Evolutionary conservation across 1,140 invertebrate species (phyloP), one percentile per base, ranked within the genome.

Genomic region (Drosophila tropicalis): DNA sequence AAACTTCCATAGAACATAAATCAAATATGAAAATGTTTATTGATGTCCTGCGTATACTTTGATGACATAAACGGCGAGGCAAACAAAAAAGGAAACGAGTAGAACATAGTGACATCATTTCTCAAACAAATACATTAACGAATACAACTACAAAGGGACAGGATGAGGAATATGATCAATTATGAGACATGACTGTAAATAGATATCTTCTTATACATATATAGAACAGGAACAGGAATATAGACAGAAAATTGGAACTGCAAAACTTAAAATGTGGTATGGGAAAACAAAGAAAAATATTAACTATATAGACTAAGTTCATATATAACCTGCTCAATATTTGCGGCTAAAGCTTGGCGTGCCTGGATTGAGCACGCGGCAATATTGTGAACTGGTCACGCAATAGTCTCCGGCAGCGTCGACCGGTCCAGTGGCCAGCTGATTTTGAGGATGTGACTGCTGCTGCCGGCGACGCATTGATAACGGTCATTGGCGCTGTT

Each of bases 301-400:
- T 51, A 61, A 56, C n/a, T 55, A 56, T 34, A 19, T 29, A 29
- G 29, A 17, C 12, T 29, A 40, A 70, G 34, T 39, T 61, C 56
- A 41, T 72, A 41, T 72, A 39, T 71, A 56, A 55, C 63, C 71
- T 55, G 69, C 70, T 91, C 67, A 91, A 78, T 92, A 91, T 75
- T 92, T 92, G 51, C 91, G 89, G 39, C 73, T 80, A 10, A 90
- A 76, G 47, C 68, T 90, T 75, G 85, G 90, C 75, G 83, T 87
- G 83, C 89, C 78, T 66, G 91, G 91, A 82, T 91, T 92, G 19
- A 91, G 79, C 66, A 92, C 72, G 60, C 90, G 86, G 78, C 91
- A 92, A 87, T 91, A 92, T 90, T 92, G 91, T 54, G 91, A 90
- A 62, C 84, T 86, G 74, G 91, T 92, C 77, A 92, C 90, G 80